Conservation (phyloP, 2,113 vertebrate genomes). For the Puma concolor region DNA sequence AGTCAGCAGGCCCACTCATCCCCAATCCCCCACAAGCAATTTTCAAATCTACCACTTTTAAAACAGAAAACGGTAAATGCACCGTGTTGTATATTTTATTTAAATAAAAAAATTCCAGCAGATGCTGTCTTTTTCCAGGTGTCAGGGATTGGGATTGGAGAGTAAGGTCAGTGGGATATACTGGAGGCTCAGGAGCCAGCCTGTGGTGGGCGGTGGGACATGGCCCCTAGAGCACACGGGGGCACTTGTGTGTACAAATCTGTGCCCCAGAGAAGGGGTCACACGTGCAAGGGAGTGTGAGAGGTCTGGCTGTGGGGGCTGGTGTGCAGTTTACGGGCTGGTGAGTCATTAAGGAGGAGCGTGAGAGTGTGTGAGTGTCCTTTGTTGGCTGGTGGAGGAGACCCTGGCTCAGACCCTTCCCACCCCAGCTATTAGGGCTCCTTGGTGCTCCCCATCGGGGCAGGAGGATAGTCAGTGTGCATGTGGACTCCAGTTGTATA, state of each 20-base stretch:
- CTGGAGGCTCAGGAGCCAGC: background rate
- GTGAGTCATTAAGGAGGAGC: background rate
- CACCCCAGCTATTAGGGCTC: background rate
- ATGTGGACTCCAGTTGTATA: no score
- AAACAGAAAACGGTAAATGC: constrained; percentile 72
- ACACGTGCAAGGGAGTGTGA: background rate
- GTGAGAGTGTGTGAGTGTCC: no score
- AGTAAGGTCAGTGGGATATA: background rate
- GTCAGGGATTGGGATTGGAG: background rate
- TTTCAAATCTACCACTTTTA: constrained; percentile 73
- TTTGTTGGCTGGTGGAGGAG: background rate
- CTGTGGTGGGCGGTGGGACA: background rate
- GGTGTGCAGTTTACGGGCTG: background rate
- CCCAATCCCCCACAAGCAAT: constrained; percentile 6
- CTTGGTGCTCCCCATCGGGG: background rate
- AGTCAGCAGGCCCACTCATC: background rate
- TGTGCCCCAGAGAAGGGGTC: background rate
- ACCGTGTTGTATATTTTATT: constrained; percentile 79
- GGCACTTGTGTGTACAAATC: background rate
- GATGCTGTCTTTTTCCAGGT: constrained; percentile 44
- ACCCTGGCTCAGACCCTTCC: background rate
- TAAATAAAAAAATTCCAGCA: constrained; percentile 65
- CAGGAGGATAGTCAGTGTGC: no score
- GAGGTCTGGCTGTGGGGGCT: background rate
- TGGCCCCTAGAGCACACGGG: background rate